Conservation (phyloP, 2,797 vertebrate genomes). For the Esox masquinongy region DNA sequence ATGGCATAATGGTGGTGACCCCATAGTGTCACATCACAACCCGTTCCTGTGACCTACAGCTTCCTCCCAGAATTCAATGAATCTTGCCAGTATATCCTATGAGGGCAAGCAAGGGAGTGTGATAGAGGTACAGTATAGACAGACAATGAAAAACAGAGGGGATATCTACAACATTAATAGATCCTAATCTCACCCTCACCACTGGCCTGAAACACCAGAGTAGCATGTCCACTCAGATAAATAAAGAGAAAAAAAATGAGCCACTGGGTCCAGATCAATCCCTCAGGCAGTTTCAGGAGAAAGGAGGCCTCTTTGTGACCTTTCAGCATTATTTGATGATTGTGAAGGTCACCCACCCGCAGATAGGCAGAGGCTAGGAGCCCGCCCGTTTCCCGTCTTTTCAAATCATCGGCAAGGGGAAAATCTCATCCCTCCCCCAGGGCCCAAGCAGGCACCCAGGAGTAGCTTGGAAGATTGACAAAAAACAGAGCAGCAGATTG, state of each 20-base stretch:
- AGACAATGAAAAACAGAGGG: slow-evolving; percentile 47
- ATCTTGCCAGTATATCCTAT: slow-evolving; percentile 41
- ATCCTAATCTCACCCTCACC: slow-evolving; percentile 78
- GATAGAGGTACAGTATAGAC: slow-evolving; percentile 20
- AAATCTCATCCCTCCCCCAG: slow-evolving; percentile 24
- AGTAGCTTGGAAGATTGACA: slow-evolving; percentile 64
- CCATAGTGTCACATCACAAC: slow-evolving; percentile 42
- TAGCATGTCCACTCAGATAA: slow-evolving; percentile 79
- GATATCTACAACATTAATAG: slow-evolving; percentile 82
- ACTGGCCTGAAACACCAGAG: slow-evolving; percentile 77
- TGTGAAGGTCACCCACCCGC: slow-evolving; percentile 69
- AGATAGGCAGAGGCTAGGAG: not conserved
- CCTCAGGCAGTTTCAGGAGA: slow-evolving; percentile 66
- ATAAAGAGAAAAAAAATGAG: slow-evolving; percentile 65
- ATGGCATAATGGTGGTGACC: slow-evolving; percentile 62
- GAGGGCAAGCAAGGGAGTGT: slow-evolving; percentile 46
- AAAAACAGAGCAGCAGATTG: slow-evolving; percentile 62
- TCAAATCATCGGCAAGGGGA: not conserved
- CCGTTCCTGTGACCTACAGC: slow-evolving; percentile 68
- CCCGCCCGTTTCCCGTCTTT: not conserved
- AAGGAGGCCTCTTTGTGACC: slow-evolving; percentile 70
- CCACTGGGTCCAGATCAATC: slow-evolving; percentile 70
- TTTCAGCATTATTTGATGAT: slow-evolving; percentile 77
- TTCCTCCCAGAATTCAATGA: slow-evolving; percentile 57
- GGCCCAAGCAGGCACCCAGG: slow-evolving; percentile 4